These are phyloP conservation scores for Glyptemys insculpta DNA, from an alignment of 2,797 vertebrate genomes.

Conservation along the genomic window DNA sequence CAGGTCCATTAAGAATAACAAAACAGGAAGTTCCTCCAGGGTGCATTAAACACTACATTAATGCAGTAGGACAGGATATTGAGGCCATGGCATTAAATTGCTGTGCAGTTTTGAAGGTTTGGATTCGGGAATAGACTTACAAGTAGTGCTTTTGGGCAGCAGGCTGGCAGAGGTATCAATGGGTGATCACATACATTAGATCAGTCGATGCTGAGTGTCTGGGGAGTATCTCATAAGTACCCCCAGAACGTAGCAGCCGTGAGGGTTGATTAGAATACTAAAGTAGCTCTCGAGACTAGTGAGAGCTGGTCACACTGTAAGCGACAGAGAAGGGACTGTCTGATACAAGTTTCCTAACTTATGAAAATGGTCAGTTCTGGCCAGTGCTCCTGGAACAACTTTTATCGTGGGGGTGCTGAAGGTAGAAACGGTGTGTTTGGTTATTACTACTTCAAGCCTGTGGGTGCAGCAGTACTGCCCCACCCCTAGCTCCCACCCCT, in stretches of 20 bases:
- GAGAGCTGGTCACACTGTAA: not conserved
- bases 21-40: slow-evolving; percentile 31
- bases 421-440: too few species aligned
- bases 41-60: slow-evolving; percentile 35
- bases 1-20: slow-evolving; percentile 20
- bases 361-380: not conserved
- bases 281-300: not conserved
- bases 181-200: not conserved
- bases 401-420: too few species aligned
- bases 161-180: slow-evolving; percentile 1
- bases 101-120: not conserved
- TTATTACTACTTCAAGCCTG: too few species aligned
- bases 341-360: not conserved
- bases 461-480: too few species aligned
- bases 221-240: not conserved
- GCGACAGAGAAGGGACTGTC: not conserved
- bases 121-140: not conserved
- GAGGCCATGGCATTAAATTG: not conserved
- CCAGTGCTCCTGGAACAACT: too few species aligned
- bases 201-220: not conserved
- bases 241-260: not conserved
- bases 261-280: not conserved
- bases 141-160: slow-evolving; percentile 11
- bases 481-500: too few species aligned
- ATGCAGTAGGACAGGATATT: not conserved